A percentile compares a stretch with the other conserved stretches of the same genome.
These are phyloP conservation scores for Poeciliopsis turneri DNA, from an alignment of 2,797 vertebrate genomes.

Conservation along the genomic window DNA sequence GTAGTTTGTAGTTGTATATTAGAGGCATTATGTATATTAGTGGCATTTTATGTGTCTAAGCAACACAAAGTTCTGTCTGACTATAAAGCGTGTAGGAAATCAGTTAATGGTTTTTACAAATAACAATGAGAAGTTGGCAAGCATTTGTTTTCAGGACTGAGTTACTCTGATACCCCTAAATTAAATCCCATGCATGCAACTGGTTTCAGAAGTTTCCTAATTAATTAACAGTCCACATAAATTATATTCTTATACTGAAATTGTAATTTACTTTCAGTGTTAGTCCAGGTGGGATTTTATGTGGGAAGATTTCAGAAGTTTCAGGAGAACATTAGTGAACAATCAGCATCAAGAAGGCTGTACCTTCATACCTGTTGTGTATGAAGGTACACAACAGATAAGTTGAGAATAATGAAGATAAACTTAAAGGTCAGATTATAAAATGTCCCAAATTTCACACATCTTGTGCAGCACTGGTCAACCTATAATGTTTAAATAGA, in stretches of 20 bases:
- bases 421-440: neutral
- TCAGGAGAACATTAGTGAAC: neutral
- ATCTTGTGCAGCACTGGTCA: neutral
- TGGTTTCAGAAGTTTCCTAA: neutral
- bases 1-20: neutral
- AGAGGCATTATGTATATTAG: neutral
- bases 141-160: neutral
- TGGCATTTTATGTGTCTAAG: neutral
- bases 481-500: neutral
- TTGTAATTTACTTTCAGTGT: neutral
- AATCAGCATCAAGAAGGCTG: too few species aligned
- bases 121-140: neutral
- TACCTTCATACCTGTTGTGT: too few species aligned
- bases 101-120: neutral
- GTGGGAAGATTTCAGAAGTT: neutral
- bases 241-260: neutral
- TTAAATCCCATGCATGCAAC: neutral
- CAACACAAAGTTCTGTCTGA: neutral
- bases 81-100: neutral
- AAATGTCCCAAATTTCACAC: neutral
- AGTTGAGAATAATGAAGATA: neutral
- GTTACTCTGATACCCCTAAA: neutral
- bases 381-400: neutral
- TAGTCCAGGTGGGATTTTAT: neutral
- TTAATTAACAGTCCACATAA: neutral